Base-by-base conservation (phyloP, 2,888 invertebrate genomes). In the Pterobdella sp. region DNA sequence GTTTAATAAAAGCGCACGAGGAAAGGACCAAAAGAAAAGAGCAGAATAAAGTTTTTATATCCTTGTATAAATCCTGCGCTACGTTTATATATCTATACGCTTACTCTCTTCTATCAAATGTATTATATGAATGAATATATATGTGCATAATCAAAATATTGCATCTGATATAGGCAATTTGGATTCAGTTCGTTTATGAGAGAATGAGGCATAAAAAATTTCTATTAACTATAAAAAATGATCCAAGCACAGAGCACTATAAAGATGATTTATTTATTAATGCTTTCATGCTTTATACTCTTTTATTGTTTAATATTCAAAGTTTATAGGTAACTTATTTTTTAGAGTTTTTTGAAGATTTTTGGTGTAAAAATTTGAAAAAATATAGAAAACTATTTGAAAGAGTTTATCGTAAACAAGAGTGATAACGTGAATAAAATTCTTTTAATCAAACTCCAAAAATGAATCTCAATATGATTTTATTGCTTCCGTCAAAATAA, bases 171-270 rank as follows among this genome's bases (percentile, higher is more conserved):
- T 3, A 22, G n/a, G 60, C 60, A 56, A 56, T 56, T 26, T 56
- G 60, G n/a, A 56, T 7, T 7, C 60, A 56, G 60, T 56, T 56
- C 60, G 60, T 56, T 56, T 56, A 56, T 56, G 60, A 56, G n/a
- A n/a, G 60, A 56, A 56, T 56, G 60, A 56, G 26, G 60, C 60
- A 56, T 56, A 14, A 56, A 56, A 56, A 56, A 14, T 56, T 56
- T 56, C 60, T 56, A 56, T 56, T 56, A 56, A 56, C 60, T 56
- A 56, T 56, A 56, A 56, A 56, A 56, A 56, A 56, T 42, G 60
- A 56, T 56, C 14, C 60, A 56, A 56, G 60, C 60, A 56, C 60
- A 56, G 60, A n/a, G n/a, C 60, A 56, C 60, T 56, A 56, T 56
- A n/a, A 56, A 56, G 60, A 22, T 56, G 60, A 56, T 56, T 56